Evolutionary conservation across 2,797 vertebrate species (phyloP).

Genomic region (Pteronotus mesoamericanus): DNA sequence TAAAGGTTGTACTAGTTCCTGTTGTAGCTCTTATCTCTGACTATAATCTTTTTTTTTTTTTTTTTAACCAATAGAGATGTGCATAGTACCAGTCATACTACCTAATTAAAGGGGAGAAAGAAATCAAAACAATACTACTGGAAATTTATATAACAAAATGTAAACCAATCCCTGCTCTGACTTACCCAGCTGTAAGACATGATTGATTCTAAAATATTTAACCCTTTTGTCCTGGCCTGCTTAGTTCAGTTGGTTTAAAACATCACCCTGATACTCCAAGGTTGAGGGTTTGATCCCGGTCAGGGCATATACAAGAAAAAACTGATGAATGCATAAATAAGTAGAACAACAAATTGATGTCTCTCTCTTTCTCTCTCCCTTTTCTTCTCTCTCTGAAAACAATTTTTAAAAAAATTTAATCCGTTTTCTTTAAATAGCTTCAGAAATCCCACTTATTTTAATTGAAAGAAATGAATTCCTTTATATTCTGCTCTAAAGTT

Average conservation of each 20-base stretch:
- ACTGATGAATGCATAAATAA: too few species aligned
- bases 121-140: background rate
- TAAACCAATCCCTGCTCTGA: background rate
- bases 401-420: background rate
- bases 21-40: background rate
- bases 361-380: too few species aligned
- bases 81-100: background rate
- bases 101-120: slow-evolving; percentile 3
- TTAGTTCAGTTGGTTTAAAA: too few species aligned
- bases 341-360: too few species aligned
- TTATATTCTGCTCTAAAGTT: background rate
- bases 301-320: too few species aligned
- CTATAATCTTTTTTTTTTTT: background rate
- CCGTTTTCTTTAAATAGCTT: background rate
- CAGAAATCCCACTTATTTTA: background rate
- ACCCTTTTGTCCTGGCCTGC: background rate
- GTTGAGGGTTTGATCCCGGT: too few species aligned
- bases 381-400: too few species aligned
- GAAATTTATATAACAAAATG: background rate
- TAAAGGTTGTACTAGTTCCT: background rate
- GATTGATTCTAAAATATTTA: slow-evolving; percentile 31
- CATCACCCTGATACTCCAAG: too few species aligned
- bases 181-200: background rate
- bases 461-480: background rate
- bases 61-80: background rate